phyloP scores from a whole-genome alignment of 2,113 vertebrate genomes.

The Mungos mungo region DNA sequence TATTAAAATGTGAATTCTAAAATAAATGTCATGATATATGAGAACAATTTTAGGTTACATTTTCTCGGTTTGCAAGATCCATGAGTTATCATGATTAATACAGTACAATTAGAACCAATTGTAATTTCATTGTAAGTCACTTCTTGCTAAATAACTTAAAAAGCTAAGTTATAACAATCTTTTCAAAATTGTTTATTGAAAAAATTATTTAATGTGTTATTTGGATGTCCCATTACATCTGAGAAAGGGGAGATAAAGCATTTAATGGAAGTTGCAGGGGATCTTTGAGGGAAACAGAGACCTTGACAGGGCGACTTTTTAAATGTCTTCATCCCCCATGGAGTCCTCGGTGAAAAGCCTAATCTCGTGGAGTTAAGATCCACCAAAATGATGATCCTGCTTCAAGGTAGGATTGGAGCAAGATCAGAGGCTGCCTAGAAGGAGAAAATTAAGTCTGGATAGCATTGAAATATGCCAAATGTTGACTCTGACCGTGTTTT shows the following conservation, averaged over 20 bases:
- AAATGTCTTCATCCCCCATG: not conserved
- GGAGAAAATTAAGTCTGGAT: not conserved
- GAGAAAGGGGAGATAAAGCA: not conserved
- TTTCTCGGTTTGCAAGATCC: conserved; percentile 7
- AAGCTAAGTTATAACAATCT: not conserved
- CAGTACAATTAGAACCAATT: not conserved
- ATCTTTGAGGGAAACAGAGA: not conserved
- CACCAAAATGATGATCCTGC: not conserved
- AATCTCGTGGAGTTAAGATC: not conserved
- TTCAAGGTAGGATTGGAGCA: not conserved
- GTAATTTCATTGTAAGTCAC: conserved; percentile 17
- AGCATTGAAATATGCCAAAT: conserved; percentile 24
- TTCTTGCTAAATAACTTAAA: conserved; percentile 35
- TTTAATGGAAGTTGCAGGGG: not conserved
- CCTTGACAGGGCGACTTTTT: not conserved
- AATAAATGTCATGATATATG: conserved; percentile 8
- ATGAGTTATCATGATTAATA: conserved; percentile 38
- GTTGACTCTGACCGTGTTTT: not conserved
- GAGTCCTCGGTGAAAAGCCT: not conserved
- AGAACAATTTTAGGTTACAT: not conserved
- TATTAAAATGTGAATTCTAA: conserved; percentile 55
- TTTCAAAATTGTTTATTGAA: conserved; percentile 29
- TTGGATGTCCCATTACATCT: not conserved
- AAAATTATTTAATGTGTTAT: not conserved
- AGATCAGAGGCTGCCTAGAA: not conserved